A percentile compares a stretch with the other conserved stretches of the same genome.
phyloP scores from a whole-genome alignment of 2,797 vertebrate genomes.

The Cossypha niveicapilla region DNA sequence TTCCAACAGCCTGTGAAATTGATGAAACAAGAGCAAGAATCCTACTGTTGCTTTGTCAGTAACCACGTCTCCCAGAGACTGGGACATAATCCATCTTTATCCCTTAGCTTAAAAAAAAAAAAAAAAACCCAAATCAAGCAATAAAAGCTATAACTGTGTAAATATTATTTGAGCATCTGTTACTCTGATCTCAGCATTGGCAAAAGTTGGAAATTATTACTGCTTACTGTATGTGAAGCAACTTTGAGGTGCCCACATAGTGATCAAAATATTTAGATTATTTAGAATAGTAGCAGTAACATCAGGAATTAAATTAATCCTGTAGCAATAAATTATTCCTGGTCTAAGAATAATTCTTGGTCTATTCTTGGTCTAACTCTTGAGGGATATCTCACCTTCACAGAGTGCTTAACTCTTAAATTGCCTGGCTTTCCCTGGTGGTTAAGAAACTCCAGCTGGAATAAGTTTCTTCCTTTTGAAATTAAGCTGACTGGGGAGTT shows the following conservation, averaged over 20 bases:
- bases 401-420: neutral
- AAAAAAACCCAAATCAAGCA: neutral
- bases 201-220: neutral
- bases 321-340: neutral
- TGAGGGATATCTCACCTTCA: neutral
- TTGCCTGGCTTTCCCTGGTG: neutral
- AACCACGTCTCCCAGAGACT: neutral
- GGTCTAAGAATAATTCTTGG: neutral
- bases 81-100: neutral
- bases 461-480: neutral
- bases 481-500: neutral
- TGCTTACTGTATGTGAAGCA: neutral
- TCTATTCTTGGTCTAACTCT: neutral
- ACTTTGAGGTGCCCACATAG: neutral
- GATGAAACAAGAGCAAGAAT: neutral
- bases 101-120: neutral
- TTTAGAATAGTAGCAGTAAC: neutral
- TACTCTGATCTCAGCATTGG: neutral
- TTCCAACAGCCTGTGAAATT: neutral
- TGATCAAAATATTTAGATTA: neutral
- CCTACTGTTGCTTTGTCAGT: neutral
- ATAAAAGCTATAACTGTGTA: neutral
- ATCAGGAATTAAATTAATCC: neutral
- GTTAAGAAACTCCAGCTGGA: neutral
- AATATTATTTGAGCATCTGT: neutral